Conservation (phyloP, 1,140 invertebrate genomes). For the Drosophila punjabiensis region DNA sequence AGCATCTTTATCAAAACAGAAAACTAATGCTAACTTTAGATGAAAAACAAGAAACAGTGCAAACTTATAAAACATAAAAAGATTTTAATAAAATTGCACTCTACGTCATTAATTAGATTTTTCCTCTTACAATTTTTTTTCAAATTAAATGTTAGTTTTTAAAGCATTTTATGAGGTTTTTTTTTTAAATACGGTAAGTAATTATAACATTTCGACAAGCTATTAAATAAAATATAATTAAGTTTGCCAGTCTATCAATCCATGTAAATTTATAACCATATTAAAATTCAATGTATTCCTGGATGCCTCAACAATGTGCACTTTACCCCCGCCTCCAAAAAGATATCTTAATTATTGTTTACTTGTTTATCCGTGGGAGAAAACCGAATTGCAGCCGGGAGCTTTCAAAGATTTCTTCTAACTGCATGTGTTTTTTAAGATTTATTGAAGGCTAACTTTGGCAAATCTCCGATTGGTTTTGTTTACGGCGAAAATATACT, state of each 20-base stretch:
- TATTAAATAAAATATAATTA: neutral
- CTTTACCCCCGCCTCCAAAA: constrained; percentile 36
- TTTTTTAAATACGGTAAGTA: too few relatives aligned
- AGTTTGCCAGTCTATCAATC: neutral
- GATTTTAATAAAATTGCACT: neutral
- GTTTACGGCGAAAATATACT: constrained; percentile 9
- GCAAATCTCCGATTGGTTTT: constrained; percentile 6
- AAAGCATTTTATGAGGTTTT: too few relatives aligned
- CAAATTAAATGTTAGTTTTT: neutral
- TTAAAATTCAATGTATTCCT: constrained; percentile 4
- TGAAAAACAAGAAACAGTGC: too few relatives aligned
- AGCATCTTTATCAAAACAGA: neutral
- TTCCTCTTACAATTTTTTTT: neutral
- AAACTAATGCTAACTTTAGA: too few relatives aligned
- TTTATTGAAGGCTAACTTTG: constrained; percentile 52
- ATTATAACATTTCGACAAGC: neutral
- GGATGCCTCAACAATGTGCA: constrained; percentile 68
- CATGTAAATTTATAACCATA: neutral
- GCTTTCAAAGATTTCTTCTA: constrained; percentile 27
- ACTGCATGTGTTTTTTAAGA: constrained; percentile 52
- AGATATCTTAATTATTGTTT: constrained; percentile 51
- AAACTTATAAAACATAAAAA: neutral
- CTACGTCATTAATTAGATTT: neutral
- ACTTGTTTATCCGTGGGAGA: constrained; percentile 51
- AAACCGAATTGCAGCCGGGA: constrained; percentile 12